A percentile compares a stretch with the other conserved stretches of the same genome.
Evolutionary conservation across 2,113 vertebrate species (phyloP).

Genomic region (Lophius piscatorius): DNA sequence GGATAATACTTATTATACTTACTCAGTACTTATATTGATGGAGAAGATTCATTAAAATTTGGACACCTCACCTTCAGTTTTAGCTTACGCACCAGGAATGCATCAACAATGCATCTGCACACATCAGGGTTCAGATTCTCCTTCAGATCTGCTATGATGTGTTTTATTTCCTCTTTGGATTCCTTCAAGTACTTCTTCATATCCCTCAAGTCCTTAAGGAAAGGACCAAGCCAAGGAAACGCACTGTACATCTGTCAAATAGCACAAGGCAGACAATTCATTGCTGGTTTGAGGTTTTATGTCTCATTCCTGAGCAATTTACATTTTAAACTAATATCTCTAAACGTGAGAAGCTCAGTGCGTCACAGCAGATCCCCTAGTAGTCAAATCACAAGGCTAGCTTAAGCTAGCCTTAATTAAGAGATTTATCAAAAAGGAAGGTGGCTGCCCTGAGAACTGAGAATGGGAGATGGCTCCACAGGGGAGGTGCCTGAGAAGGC

Average conservation of each 20-base stretch:
- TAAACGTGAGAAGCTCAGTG: too few species aligned
- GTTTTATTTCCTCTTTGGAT: not conserved
- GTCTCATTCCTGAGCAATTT: too few species aligned
- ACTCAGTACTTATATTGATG: too few species aligned
- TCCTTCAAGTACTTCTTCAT: slow-evolving; percentile 5
- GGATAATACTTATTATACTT: not conserved
- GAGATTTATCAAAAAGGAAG: too few species aligned
- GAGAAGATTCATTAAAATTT: not conserved
- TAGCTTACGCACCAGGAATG: slow-evolving; percentile 44
- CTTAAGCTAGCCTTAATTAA: too few species aligned
- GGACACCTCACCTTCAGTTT: slow-evolving; percentile 50
- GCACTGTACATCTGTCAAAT: slow-evolving; percentile 54
- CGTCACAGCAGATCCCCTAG: too few species aligned
- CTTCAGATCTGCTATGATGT: slow-evolving; percentile 26
- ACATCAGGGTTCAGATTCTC: slow-evolving; percentile 49
- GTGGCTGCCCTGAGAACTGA: too few species aligned
- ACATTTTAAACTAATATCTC: too few species aligned
- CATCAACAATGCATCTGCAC: slow-evolving; percentile 61
- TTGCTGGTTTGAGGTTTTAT: too few species aligned
- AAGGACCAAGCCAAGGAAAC: slow-evolving; percentile 50
- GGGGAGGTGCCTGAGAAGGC: too few species aligned
- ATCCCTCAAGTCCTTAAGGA: slow-evolving; percentile 21
- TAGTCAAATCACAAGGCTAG: too few species aligned
- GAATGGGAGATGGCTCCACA: too few species aligned
- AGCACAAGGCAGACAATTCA: not conserved